Percentiles rank a stretch among this genome's conserved stretches.
phyloP scores from a whole-genome alignment of 1,140 invertebrate species.

The Paracyclopina nana region DNA sequence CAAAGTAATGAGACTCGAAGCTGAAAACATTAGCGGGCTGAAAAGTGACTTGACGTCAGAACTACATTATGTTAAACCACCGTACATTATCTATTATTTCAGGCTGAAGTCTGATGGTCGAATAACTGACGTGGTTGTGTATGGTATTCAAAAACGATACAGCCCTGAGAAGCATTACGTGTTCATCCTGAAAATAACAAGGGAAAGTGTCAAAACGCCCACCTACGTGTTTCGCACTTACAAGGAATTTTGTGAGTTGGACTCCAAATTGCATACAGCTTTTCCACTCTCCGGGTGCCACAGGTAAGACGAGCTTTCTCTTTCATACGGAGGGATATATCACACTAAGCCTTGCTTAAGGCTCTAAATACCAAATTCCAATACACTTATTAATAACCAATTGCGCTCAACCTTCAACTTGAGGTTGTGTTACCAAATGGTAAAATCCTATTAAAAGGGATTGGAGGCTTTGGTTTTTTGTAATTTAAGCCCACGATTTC shows the following conservation, averaged over 20 bases:
- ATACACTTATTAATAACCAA: too few species aligned
- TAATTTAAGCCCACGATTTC: too few species aligned
- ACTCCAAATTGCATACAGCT: constrained; percentile 75
- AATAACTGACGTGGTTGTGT: constrained; percentile 60
- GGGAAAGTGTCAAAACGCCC: constrained; percentile 61
- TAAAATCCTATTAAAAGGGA: too few species aligned
- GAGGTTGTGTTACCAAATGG: too few species aligned
- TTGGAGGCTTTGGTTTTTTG: too few species aligned
- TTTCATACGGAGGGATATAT: too few species aligned
- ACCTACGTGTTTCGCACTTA: constrained; percentile 76
- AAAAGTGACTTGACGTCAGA: constrained; percentile 9
- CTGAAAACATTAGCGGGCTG: not conserved
- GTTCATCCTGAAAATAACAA: constrained; percentile 67
- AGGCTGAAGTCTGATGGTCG: constrained; percentile 44
- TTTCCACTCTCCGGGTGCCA: constrained; percentile 62
- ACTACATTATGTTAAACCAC: too few species aligned
- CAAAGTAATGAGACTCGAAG: not conserved
- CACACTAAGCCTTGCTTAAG: too few species aligned
- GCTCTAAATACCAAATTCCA: too few species aligned
- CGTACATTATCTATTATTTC: constrained; percentile 15
- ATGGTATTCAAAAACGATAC: constrained; percentile 79
- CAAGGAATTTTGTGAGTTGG: constrained; percentile 87
- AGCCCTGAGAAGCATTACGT: constrained; percentile 97
- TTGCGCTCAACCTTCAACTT: too few species aligned
- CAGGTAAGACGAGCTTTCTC: constrained; percentile 22